Conservation (phyloP, 2,797 vertebrate species). For the Pterois miles region DNA sequence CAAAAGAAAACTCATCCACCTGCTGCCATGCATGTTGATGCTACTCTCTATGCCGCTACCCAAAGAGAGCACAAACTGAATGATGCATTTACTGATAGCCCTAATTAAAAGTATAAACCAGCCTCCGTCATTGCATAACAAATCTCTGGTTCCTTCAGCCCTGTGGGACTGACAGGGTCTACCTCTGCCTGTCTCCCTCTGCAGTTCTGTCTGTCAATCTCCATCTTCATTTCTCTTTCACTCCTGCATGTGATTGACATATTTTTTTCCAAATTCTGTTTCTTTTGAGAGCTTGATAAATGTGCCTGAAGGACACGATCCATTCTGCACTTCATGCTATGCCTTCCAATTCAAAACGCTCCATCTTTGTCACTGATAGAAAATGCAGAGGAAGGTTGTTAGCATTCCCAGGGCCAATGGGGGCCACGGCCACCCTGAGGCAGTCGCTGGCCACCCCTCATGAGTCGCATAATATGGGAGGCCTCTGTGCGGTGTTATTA, state of each 20-base stretch:
- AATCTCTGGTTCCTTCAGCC: not conserved
- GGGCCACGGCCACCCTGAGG: not conserved
- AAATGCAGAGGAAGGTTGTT: slow-evolving; percentile 17
- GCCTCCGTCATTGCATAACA: slow-evolving; percentile 15
- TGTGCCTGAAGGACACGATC: slow-evolving; percentile 57
- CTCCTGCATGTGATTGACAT: slow-evolving; percentile 54
- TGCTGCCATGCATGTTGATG: not conserved
- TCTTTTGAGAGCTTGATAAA: slow-evolving; percentile 56
- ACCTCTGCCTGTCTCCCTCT: slow-evolving; percentile 45
- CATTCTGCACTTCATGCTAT: slow-evolving; percentile 13
- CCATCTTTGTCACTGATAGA: slow-evolving; percentile 3
- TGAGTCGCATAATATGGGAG: not conserved
- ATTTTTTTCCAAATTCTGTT: slow-evolving; percentile 38
- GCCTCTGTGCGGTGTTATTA: not conserved
- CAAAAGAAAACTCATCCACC: not conserved
- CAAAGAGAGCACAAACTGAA: slow-evolving; percentile 8
- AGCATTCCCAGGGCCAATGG: not conserved
- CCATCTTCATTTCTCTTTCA: slow-evolving; percentile 5
- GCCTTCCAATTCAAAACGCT: slow-evolving; percentile 29
- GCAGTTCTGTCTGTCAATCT: slow-evolving; percentile 49
- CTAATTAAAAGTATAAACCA: slow-evolving; percentile 50
- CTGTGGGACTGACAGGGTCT: slow-evolving; percentile 44
- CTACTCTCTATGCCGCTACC: not conserved
- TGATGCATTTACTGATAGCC: slow-evolving; percentile 17
- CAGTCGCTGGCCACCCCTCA: not conserved